Base-by-base conservation (phyloP, 2,113 vertebrate species). In the Dolichallabes microphthalmus region DNA sequence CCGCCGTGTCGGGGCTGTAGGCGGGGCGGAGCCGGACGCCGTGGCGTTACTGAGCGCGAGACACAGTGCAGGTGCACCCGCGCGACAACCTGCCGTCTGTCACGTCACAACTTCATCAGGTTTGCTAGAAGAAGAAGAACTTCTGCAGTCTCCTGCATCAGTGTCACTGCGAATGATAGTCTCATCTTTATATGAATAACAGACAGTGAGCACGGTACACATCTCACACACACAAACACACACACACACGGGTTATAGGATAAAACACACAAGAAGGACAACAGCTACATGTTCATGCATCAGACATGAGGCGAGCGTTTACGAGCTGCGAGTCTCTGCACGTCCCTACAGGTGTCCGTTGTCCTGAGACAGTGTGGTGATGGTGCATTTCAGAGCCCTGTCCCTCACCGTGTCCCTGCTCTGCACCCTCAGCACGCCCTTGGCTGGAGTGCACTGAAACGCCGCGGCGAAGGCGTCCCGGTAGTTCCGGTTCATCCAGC, bases 401-500 rank as follows among this genome's bases (percentile, higher is more conserved):
- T 83, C 92, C 86, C 94, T 92, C 73, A 95, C 78, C n/a, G 61
- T 92, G 93, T 92, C 95, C 93, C 92, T 94, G 78, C 91, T 86
- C 87, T 94, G 94, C 85, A 92, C 90, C 13, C 93, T 0, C 92
- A 95, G 50, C 92, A 93, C 76, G 1, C 82, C 66, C 14, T 52
- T 73, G 2, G 74, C 95, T 93, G 0, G 93, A 93, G 55, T 96
- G 95, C 87, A 96, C 94, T 91, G 96, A 88, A 97, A 99, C 50
- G 96, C 96, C 0, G 96, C 95, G 12, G 97, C 91, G 91, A 99
- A 99, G 19, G 97, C 97, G 4, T 93, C 95, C 58, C 97, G 95
- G 90, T 98, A 99, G 94, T 99, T 99, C 90, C 94, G 96, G 88
- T 99, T 99, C 98, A 99, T 99, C 98, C 98, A 99, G 69, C 98